A percentile compares a stretch with the other conserved stretches of the same genome.
Evolutionary conservation across 2,888 invertebrate genomes (phyloP).

Genomic region (Adelphocoris suturalis): DNA sequence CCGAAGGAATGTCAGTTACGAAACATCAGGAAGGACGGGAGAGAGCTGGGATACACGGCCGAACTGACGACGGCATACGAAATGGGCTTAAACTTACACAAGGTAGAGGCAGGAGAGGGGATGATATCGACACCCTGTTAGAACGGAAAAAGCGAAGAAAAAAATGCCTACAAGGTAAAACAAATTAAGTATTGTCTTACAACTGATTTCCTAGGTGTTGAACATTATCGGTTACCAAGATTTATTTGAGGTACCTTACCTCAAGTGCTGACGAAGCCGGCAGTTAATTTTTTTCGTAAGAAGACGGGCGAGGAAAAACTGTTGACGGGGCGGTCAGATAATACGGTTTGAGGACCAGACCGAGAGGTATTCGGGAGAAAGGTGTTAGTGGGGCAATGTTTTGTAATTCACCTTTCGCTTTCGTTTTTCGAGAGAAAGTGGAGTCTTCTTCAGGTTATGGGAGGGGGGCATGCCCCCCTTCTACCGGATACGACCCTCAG

Average conservation of each 20-base stretch:
- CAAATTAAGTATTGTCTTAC: neutral
- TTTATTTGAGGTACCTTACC: neutral
- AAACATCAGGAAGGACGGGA: constrained; percentile 38
- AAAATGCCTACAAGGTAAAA: neutral
- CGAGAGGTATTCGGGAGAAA: constrained; percentile 52
- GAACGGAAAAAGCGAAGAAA: neutral
- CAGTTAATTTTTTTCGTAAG: neutral
- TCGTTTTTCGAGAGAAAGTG: constrained; percentile 62
- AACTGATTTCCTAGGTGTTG: neutral
- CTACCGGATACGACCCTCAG: too few relatives aligned
- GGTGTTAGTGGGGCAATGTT: constrained; percentile 63
- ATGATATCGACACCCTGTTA: neutral
- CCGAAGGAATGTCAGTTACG: constrained; percentile 28
- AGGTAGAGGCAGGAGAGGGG: neutral
- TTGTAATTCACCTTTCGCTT: constrained; percentile 67
- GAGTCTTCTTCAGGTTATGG: neutral
- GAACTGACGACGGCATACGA: neutral
- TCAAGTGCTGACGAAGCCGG: neutral
- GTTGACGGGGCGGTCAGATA: neutral
- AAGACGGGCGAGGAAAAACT: neutral
- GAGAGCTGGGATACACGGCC: neutral
- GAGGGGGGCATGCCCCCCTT: neutral
- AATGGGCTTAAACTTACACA: constrained; percentile 5
- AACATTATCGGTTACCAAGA: neutral
- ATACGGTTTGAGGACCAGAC: neutral